Conservation (phyloP, 2,888 invertebrate species). For the Stramonita haemastoma region DNA sequence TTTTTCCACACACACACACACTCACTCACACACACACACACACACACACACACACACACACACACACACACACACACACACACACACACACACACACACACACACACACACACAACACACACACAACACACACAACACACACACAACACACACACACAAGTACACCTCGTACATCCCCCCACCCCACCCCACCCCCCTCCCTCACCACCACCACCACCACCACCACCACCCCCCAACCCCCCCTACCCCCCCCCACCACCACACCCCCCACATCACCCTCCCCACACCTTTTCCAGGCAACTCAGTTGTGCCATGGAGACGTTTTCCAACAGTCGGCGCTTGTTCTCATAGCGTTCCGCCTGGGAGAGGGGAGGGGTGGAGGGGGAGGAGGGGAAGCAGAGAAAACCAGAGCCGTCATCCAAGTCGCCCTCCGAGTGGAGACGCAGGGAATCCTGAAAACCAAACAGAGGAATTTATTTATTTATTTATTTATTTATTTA, state of each 20-base stretch:
- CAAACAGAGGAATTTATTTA: no score
- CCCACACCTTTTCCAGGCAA: conserved; percentile 59
- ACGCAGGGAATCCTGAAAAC: conserved; percentile 48
- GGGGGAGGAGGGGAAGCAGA: not conserved
- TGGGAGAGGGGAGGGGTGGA: conserved; percentile 1
- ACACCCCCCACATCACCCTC: not conserved
- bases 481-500: no score
- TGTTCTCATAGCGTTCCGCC: conserved; percentile 40
- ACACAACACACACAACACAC: no score
- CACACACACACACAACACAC: no score
- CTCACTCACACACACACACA: no score
- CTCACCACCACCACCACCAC: not conserved
- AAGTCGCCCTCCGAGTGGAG: conserved; percentile 48
- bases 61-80: no score
- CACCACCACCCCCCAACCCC: not conserved
- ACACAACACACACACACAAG: no score
- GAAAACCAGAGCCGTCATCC: conserved; percentile 28
- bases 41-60: no score
- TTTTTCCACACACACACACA: no score
- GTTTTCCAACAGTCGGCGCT: conserved; percentile 40
- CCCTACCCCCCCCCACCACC: not conserved
- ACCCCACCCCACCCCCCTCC: not conserved
- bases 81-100: no score
- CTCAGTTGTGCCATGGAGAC: conserved; percentile 51
- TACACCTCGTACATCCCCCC: no score